A percentile compares a stretch with the other conserved stretches of the same genome.
Conservation (phyloP, 1,140 invertebrate species). For the Drosophila equinoxialis region DNA sequence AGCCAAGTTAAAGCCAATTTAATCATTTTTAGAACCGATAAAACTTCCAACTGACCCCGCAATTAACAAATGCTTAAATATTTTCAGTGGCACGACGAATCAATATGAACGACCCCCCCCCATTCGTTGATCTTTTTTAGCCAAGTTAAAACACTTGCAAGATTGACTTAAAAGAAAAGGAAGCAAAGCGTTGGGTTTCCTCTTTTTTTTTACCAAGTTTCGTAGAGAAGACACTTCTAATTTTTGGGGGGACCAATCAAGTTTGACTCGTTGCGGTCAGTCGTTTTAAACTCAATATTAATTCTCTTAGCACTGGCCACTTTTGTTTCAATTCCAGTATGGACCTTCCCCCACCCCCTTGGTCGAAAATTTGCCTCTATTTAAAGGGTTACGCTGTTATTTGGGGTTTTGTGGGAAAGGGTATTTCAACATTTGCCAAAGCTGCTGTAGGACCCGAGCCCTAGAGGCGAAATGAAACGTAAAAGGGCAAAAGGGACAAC, state of each 20-base stretch:
- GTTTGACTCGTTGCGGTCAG: not conserved
- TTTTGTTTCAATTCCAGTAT: not conserved
- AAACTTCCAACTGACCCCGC: too few relatives aligned
- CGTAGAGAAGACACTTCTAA: not conserved
- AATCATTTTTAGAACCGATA: too few relatives aligned
- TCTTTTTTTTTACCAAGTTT: too few relatives aligned
- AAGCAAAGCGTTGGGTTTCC: too few relatives aligned
- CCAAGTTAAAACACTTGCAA: too few relatives aligned
- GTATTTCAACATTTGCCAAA: conserved; percentile 17
- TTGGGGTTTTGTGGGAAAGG: conserved; percentile 6
- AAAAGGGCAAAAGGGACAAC: conserved; percentile 61
- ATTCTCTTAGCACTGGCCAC: not conserved
- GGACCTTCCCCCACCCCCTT: not conserved
- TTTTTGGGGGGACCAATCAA: not conserved
- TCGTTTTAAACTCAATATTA: conserved; percentile 1
- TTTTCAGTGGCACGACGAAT: too few relatives aligned
- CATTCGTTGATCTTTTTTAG: too few relatives aligned
- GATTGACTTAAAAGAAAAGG: too few relatives aligned
- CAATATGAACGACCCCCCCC: too few relatives aligned
- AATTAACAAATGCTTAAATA: too few relatives aligned
- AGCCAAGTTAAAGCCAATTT: too few relatives aligned
- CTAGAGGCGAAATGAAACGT: conserved; percentile 48
- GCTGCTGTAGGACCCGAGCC: conserved; percentile 38
- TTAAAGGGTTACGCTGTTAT: not conserved
- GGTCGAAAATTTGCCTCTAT: not conserved